Evolutionary conservation across 2,113 vertebrate species (phyloP).

Genomic region (Microcebus griseorufus): DNA sequence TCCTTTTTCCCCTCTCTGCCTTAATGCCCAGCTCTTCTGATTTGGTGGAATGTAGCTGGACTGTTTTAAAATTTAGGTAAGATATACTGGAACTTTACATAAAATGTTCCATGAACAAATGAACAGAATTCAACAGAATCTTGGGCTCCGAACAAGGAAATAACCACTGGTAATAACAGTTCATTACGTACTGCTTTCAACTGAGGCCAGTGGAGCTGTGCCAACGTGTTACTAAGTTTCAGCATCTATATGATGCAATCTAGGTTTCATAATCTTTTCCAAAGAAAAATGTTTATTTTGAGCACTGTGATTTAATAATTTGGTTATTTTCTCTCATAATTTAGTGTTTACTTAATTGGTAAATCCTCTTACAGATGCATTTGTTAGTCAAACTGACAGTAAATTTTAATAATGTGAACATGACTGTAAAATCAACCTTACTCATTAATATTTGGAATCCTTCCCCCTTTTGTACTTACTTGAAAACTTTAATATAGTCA

Average conservation of each 20-base stretch:
- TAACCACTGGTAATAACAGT: not conserved
- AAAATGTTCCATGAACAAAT: conserved; percentile 1
- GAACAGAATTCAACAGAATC: not conserved
- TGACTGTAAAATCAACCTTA: conserved; percentile 12
- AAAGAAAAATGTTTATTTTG: not conserved
- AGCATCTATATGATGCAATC: not conserved
- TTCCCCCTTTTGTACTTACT: conserved; percentile 90
- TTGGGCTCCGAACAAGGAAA: not conserved
- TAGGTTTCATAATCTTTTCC: not conserved
- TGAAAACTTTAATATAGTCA: conserved; percentile 99
- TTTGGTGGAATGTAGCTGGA: not conserved
- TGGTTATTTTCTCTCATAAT: not conserved
- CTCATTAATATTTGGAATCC: conserved; percentile 65
- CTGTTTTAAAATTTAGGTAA: not conserved
- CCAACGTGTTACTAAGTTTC: not conserved
- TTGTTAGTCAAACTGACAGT: not conserved
- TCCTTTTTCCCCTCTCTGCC: not conserved
- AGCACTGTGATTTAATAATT: not conserved
- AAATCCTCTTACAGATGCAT: not conserved
- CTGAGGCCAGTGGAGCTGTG: not conserved
- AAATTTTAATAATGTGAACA: not conserved
- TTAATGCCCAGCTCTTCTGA: not conserved
- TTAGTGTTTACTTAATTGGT: not conserved
- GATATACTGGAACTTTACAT: not conserved
- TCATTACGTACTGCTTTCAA: not conserved